A percentile compares a stretch with the other conserved stretches of the same genome.
These are phyloP conservation scores for Antheraea assamensis DNA, from an alignment of 2,888 invertebrate species.

Conservation along the genomic window DNA sequence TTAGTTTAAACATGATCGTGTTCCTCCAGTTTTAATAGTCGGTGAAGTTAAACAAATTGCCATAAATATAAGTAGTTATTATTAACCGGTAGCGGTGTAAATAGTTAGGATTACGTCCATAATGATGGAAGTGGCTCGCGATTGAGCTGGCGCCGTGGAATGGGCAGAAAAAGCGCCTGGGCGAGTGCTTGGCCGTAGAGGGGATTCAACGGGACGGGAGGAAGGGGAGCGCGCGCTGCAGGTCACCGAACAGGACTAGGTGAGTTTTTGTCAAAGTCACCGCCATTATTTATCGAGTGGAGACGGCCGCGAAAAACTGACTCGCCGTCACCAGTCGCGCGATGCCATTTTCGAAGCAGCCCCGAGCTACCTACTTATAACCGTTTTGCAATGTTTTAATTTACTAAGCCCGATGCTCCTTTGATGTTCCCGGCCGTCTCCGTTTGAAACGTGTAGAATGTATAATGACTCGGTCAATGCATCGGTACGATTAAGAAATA, in stretches of 20 bases:
- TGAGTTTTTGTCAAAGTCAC: constrained; percentile 81
- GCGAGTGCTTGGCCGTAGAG: constrained; percentile 49
- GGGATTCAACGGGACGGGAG: constrained; percentile 34
- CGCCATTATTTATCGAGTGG: constrained; percentile 81
- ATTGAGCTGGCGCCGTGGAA: constrained; percentile 74
- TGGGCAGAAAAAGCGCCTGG: constrained; percentile 72
- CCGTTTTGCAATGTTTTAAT: constrained; percentile 80
- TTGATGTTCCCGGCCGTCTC: constrained; percentile 74
- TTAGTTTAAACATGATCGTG: constrained; percentile 81
- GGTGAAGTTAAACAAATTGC: constrained; percentile 82
- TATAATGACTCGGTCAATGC: constrained; percentile 34
- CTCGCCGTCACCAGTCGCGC: constrained; percentile 69
- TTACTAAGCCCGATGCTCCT: constrained; percentile 58
- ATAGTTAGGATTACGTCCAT: constrained; percentile 73
- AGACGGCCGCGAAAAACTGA: constrained; percentile 81
- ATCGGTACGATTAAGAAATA: constrained; percentile 35
- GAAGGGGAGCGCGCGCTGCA: constrained; percentile 67
- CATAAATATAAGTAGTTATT: constrained; percentile 82
- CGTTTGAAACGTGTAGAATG: constrained; percentile 48
- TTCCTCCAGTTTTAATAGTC: constrained; percentile 82
- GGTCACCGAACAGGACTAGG: constrained; percentile 80
- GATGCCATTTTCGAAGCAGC: constrained; percentile 70
- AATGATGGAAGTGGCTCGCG: constrained; percentile 66
- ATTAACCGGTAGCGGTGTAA: constrained; percentile 78
- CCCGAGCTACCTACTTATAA: constrained; percentile 63